Conservation (phyloP, 2,888 invertebrate genomes). For the Phaonia tiefii region DNA sequence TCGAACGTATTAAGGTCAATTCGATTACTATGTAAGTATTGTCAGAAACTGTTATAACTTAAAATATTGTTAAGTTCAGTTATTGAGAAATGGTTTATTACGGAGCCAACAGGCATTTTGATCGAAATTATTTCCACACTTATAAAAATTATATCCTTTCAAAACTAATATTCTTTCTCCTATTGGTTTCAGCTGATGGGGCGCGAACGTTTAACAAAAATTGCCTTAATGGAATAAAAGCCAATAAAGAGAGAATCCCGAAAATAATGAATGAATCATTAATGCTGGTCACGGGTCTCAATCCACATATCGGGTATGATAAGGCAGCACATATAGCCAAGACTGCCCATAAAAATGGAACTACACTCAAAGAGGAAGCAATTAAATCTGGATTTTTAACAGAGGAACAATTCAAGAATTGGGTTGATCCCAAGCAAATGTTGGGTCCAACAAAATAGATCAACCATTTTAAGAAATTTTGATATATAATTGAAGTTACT, state of each 20-base stretch:
- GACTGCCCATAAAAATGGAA: slow-evolving; percentile 94
- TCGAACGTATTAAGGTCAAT: slow-evolving; percentile 95
- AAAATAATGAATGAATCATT: slow-evolving; percentile 95
- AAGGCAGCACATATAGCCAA: slow-evolving; percentile 98
- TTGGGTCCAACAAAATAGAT: slow-evolving; percentile 84
- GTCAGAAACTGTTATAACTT: slow-evolving; percentile 9
- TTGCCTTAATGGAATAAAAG: slow-evolving; percentile 90
- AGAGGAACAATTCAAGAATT: slow-evolving; percentile 91
- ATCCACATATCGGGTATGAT: slow-evolving; percentile 99
- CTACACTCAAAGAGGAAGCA: slow-evolving; percentile 93
- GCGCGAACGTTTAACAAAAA: slow-evolving; percentile 91
- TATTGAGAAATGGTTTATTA: too few relatives aligned
- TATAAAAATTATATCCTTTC: too few relatives aligned
- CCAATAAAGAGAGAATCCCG: slow-evolving; percentile 88
- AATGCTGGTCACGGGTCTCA: slow-evolving; percentile 98
- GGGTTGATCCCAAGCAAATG: slow-evolving; percentile 96
- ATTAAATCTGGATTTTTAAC: slow-evolving; percentile 91
- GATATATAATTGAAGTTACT: too few relatives aligned
- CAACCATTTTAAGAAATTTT: too few relatives aligned
- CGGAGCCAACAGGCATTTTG: too few relatives aligned
- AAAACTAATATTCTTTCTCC: background rate
- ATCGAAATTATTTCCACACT: too few relatives aligned
- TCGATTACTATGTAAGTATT: slow-evolving; percentile 84
- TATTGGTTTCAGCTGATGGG: slow-evolving; percentile 84
- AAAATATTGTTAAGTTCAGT: too few relatives aligned